Base-by-base conservation (phyloP, 2,888 invertebrate genomes). In the Bugulina stolonifera region DNA sequence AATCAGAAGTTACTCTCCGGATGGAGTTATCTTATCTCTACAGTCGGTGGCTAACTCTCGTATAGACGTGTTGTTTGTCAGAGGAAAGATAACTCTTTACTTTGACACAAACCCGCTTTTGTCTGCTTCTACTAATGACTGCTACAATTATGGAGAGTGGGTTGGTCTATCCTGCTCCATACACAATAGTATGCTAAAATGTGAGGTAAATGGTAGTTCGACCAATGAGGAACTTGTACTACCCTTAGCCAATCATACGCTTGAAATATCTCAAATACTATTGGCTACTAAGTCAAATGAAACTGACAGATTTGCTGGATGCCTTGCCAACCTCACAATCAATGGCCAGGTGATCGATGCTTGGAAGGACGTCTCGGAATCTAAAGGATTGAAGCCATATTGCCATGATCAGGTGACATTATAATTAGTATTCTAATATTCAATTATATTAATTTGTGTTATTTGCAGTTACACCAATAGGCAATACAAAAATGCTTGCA, bases 281-380 rank as follows among this genome's bases (percentile, higher is more conserved):
- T 18, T 64, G 14, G 32, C 29, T 14, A 64, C 32, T 32, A 27
- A 32, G 32, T 10, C 32, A 29, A 32, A 32, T 14, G 32, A 64
- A 14, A 27, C 64, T 22, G 64, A 64, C 14, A 64, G 64, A 64
- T 64, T 64, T 64, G 64, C 64, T 5, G 64, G 64, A 18, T 64
- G 64, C 34, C 5, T 64, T 14, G 64, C 64, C 14, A 64, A 64
- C 64, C 5, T 64, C 2, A 64, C 64, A 2, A 34, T 64, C 3
- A 64, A 64, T 32, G 14, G n/a, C 10, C 27, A 32, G 18, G 10
- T 10, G 2, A 27, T 64, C 2, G 64, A 64, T 64, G 25, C 32
- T 1, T 64, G 64, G 64, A 10, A 14, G 32, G 64, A 64, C 32
- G 2, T 64, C 29, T 14, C 3, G 18, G 27, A 27, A 10, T 27